Conservation (phyloP, 2,113 vertebrate genomes). For the Glareola pratincola region DNA sequence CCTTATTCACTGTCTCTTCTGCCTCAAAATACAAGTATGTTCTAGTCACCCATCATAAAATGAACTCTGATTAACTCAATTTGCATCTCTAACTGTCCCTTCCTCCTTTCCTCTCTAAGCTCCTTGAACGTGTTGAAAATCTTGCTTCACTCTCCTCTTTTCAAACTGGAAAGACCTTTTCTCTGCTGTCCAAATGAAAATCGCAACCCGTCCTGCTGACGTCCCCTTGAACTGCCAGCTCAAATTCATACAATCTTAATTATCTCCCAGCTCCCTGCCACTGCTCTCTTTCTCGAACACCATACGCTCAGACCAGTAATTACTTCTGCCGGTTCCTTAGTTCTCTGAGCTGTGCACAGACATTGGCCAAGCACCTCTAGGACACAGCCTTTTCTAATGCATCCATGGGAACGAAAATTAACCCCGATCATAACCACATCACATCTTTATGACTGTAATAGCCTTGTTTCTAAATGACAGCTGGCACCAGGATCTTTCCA, state of each 20-base stretch:
- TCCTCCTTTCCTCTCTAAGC: no score
- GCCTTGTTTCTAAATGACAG: background rate
- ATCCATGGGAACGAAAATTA: no score
- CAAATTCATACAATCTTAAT: background rate
- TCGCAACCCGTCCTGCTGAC: background rate
- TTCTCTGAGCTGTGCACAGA: background rate
- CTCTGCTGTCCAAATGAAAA: background rate
- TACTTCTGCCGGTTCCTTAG: background rate
- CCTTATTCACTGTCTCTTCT: background rate
- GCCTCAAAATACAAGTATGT: background rate
- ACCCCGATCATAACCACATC: accelerated
- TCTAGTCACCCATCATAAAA: background rate
- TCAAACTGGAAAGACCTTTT: background rate
- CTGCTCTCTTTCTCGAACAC: background rate
- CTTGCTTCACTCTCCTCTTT: background rate
- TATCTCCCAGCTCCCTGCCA: background rate
- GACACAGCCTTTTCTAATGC: background rate
- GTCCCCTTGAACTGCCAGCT: background rate
- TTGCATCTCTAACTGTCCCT: background rate
- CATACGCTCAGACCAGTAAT: no score
- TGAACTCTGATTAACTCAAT: no score
- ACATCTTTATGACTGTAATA: background rate
- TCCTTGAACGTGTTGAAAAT: background rate
- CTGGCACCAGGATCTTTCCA: background rate
- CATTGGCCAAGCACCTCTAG: no score